These are phyloP conservation scores for Bubo scandiacus DNA, from an alignment of 2,113 vertebrate species.

Conservation along the genomic window DNA sequence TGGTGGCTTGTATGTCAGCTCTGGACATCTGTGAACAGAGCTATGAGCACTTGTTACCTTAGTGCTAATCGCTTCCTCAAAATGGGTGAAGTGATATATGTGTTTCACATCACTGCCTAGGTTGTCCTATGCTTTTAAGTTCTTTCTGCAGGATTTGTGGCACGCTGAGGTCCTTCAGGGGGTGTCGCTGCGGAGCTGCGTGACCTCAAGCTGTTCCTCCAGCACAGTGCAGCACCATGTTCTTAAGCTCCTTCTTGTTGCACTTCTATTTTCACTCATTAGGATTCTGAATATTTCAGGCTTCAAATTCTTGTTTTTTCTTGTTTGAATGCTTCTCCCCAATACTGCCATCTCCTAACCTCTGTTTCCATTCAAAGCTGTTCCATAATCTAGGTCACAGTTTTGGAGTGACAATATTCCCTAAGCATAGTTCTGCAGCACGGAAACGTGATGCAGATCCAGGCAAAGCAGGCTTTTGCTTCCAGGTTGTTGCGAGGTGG, in stretches of 20 bases:
- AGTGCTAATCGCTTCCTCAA: background rate
- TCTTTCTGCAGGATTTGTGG: background rate
- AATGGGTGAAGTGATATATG: background rate
- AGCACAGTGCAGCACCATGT: background rate
- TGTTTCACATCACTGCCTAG: background rate
- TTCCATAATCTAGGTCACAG: background rate
- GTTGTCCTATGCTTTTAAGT: background rate
- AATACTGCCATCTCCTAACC: background rate
- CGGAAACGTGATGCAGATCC: background rate
- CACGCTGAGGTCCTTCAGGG: background rate
- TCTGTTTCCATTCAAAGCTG: background rate
- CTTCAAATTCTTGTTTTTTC: background rate
- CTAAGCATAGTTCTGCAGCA: background rate
- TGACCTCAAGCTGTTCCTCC: background rate
- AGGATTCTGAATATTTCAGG: background rate
- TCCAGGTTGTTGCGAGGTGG: background rate
- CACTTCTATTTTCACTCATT: background rate
- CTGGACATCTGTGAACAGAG: background rate
- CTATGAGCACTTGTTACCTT: background rate
- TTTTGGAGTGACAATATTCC: background rate
- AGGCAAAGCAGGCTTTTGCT: background rate
- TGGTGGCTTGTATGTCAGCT: background rate
- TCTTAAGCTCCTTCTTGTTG: background rate
- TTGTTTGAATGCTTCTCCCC: background rate
- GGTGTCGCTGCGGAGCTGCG: background rate